Percentiles rank a stretch among this genome's conserved stretches.
These are phyloP conservation scores for Aleiodes leptofemur DNA, from an alignment of 2,888 invertebrate species.

Conservation along the genomic window DNA sequence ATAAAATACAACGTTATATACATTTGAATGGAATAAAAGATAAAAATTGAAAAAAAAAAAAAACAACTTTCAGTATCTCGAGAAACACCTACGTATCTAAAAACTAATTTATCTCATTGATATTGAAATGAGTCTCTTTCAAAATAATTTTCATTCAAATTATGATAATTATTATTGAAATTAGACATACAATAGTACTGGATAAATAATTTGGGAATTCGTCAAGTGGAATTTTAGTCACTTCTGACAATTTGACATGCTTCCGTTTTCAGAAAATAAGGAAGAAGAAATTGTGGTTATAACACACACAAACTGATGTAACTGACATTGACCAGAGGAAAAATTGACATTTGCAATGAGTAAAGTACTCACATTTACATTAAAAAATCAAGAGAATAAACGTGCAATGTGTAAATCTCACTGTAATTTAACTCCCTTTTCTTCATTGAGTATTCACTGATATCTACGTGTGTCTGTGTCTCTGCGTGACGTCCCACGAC, in stretches of 20 bases:
- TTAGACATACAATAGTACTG: too few relatives aligned
- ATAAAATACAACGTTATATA: slow-evolving; percentile 1
- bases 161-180: too few relatives aligned
- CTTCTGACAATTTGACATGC: slow-evolving; percentile 23
- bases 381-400: background rate
- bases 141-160: too few relatives aligned
- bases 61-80: too few relatives aligned
- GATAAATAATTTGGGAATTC: background rate
- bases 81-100: too few relatives aligned
- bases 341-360: slow-evolving; percentile 67
- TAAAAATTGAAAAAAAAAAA: too few relatives aligned
- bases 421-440: slow-evolving; percentile 25
- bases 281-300: too few relatives aligned
- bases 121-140: too few relatives aligned
- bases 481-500: slow-evolving; percentile 71
- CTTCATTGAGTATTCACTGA: slow-evolving; percentile 47
- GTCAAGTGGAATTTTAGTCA: background rate
- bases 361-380: slow-evolving; percentile 22
- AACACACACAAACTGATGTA: slow-evolving; percentile 33
- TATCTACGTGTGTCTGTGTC: slow-evolving; percentile 60
- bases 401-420: slow-evolving; percentile 7
- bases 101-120: too few relatives aligned
- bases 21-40: too few relatives aligned
- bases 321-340: slow-evolving; percentile 49
- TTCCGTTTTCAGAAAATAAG: slow-evolving; percentile 16